Percentiles rank a stretch among this genome's conserved stretches.
These are phyloP conservation scores for human DNA, from an alignment of 2,113 vertebrate species.

Conservation along the genomic window GRCh38 chr22:31723501-31724000, in stretches of 20 bases:
- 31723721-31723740: conserved; percentile 26
- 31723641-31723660: background rate
- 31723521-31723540: background rate
- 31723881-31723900: no score
- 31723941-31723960: no score
- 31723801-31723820: background rate
- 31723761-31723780: conserved; percentile 23
- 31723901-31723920: no score
- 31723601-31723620: background rate
- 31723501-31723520: background rate
- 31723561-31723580: background rate
- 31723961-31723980: no score
- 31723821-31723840: background rate
- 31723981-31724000: no score
- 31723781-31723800: conserved; percentile 11
- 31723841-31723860: background rate
- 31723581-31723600: background rate
- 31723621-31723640: background rate
- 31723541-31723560: background rate
- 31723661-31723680: background rate
- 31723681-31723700: conserved; percentile 23
- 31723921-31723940: no score
- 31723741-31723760: background rate
- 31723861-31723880: no score
- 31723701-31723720: conserved; percentile 18